Evolutionary conservation across 2,113 vertebrate species (phyloP), one percentile per base, ranked within the genome.

Genomic region (Gavia stellata): DNA sequence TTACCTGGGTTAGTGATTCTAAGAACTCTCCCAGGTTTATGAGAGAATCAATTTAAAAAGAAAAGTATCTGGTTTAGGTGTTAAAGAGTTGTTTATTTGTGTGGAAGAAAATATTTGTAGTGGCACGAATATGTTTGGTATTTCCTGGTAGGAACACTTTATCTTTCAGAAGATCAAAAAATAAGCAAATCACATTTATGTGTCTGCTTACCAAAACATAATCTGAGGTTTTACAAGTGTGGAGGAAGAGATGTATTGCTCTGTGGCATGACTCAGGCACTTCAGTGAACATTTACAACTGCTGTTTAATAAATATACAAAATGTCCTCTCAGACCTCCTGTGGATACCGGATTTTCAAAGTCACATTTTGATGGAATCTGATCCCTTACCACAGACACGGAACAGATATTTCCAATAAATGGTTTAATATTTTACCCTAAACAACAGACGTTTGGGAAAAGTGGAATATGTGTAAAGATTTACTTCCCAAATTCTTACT

Each of bases 141-240:
- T 96, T 96, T 84, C 28, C 71, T 68, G 58, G 31, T 83, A 92
- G 42, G 34, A 94, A 65, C n/a, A 42, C 16, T 86, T 85, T 93
- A 71, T 81, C 92, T 95, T 92, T 72, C 56, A 88, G 61, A 91
- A 70, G 53, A 93, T 80, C 5, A 94, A 83, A 94, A 82, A 86
- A 55, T 28, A 82, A 92, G 40, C 47, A 65, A 72, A 74, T 95
- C 81, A 59, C 78, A 66, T 93, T 93, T 86, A 88, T 61, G 23
- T 70, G 38, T n/a, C 82, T 93, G 66, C 88, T 92, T 77, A 93
- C 90, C 67, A 90, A 90, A 95, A 86, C 21, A 88, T 31, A 89
- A 73, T 81, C 63, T 53, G 29, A 73, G 63, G 36, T 83, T 82
- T 90, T 86, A 81, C 45, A 90, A 88, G 45, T 36, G 29, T 80